These are phyloP conservation scores for Babyrousa celebensis DNA, from an alignment of 2,797 vertebrate species.

Conservation along the genomic window DNA sequence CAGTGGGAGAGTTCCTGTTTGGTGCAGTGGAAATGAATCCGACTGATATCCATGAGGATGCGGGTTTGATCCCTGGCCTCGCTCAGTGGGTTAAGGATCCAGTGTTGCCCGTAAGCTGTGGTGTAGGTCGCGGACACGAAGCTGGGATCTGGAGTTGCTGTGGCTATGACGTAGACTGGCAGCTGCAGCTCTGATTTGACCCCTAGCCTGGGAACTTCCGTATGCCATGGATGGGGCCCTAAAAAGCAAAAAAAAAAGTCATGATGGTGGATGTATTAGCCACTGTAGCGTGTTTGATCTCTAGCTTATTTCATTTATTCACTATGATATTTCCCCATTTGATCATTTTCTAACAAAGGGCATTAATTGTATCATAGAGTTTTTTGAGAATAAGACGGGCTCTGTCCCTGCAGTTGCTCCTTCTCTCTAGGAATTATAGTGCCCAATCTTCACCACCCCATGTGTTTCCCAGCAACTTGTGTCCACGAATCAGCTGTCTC, in stretches of 20 bases:
- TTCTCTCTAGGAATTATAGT: neutral
- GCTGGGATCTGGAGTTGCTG: no score
- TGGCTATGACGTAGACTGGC: no score
- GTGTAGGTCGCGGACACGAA: no score
- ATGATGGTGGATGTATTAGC: neutral
- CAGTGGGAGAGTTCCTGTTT: neutral
- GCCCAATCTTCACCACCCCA: neutral
- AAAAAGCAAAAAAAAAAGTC: no score
- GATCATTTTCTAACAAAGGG: slow-evolving; percentile 29
- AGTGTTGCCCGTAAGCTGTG: no score
- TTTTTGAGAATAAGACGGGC: neutral
- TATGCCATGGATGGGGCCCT: no score
- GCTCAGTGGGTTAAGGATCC: no score
- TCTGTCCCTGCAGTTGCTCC: neutral
- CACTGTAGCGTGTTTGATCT: neutral
- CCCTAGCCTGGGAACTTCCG: no score
- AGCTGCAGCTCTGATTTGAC: no score
- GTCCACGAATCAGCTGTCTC: neutral
- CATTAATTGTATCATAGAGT: neutral
- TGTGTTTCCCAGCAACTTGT: neutral
- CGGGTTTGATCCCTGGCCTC: no score
- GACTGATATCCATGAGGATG: no score
- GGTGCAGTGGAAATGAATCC: no score
- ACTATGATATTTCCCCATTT: neutral
- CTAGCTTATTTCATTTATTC: neutral